Evolutionary conservation across 2,888 invertebrate species (phyloP).

Genomic region (Rugalucina vietnamica): DNA sequence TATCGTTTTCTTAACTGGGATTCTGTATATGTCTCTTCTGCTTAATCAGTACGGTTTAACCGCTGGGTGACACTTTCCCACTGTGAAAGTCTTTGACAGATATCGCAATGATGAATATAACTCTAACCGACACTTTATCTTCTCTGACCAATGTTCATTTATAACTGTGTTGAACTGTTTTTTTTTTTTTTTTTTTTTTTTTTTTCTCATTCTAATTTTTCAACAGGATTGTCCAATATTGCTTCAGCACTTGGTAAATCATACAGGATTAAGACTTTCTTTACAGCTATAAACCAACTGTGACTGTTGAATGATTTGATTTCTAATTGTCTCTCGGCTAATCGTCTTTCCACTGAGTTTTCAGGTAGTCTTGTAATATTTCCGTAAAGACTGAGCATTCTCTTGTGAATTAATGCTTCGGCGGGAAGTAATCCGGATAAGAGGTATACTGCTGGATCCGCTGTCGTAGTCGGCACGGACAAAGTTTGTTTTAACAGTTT

Average conservation of each 20-base stretch:
- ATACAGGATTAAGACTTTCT: background rate
- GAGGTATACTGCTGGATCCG: conserved; percentile 26
- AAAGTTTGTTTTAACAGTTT: conserved; percentile 24
- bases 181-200: too few species aligned
- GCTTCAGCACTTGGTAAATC: background rate
- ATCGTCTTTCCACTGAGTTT: background rate
- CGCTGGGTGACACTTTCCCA: background rate
- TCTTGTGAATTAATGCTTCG: too few species aligned
- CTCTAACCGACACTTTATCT: background rate
- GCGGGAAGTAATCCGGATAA: conserved; percentile 24
- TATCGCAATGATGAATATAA: background rate
- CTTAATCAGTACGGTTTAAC: background rate
- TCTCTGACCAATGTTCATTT: background rate
- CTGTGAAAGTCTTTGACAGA: background rate
- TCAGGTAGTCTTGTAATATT: conserved; percentile 11
- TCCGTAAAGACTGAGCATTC: conserved; percentile 6
- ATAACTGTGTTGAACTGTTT: background rate
- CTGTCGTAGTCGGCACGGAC: conserved; percentile 13
- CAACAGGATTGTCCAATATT: background rate
- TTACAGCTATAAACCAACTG: conserved; percentile 31
- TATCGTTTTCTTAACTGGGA: background rate
- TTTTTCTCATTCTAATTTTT: background rate
- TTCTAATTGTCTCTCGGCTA: conserved; percentile 16
- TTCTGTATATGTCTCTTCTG: background rate
- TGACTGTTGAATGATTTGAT: background rate